phyloP scores from a whole-genome alignment of 2,113 vertebrate genomes.

The Pseudorectes ferrugineus region DNA sequence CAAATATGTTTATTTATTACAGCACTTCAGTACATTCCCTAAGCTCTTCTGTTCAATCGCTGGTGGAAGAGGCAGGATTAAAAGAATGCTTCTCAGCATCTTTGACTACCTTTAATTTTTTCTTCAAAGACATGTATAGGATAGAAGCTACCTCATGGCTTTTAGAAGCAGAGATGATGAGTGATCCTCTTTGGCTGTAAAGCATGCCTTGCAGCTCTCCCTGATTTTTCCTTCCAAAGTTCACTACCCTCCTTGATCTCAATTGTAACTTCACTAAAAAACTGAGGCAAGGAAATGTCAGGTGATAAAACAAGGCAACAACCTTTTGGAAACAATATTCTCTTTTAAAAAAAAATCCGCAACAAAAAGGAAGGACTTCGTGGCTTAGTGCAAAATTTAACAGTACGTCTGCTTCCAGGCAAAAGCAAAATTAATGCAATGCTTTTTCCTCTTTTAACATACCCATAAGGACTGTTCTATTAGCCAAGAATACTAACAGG shows the following conservation, averaged over 20 bases:
- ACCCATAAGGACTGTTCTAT: not conserved
- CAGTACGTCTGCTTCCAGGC: not conserved
- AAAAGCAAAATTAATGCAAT: not conserved
- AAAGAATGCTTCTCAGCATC: constrained; percentile 8
- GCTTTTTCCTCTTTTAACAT: not conserved
- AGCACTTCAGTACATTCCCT: not conserved
- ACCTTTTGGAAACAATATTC: not conserved
- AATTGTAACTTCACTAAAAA: not conserved
- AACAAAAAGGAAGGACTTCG: not conserved
- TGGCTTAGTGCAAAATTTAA: not conserved
- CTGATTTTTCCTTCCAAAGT: not conserved
- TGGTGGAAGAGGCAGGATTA: not conserved
- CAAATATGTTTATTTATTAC: constrained; percentile 36
- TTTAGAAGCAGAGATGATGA: not conserved
- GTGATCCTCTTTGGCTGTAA: not conserved
- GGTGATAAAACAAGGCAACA: not conserved
- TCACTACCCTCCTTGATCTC: not conserved
- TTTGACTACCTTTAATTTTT: not conserved
- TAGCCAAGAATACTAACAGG: not conserved
- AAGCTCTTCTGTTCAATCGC: not conserved
- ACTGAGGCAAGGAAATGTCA: not conserved
- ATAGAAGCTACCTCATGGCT: not conserved
- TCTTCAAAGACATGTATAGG: not conserved
- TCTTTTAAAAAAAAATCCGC: not conserved
- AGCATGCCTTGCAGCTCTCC: not conserved